Percentiles rank a stretch among this genome's conserved stretches.
phyloP scores from a whole-genome alignment of 2,888 invertebrate species.

The Parnassius mnemosyne region DNA sequence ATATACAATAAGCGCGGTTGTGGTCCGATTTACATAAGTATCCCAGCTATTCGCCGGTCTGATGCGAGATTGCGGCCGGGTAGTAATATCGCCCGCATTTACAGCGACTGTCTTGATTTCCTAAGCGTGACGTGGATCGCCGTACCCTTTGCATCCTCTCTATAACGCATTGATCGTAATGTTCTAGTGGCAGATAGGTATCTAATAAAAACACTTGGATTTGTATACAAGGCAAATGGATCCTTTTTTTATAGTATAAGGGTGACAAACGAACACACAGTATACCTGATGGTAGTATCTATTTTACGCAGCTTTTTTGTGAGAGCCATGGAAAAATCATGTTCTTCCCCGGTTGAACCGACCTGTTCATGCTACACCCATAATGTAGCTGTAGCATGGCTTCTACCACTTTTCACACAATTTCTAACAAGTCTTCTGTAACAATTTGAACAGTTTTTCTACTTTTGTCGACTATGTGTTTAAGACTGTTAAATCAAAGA shows the following conservation, averaged over 20 bases:
- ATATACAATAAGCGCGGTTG: conserved; percentile 79
- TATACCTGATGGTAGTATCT: too few species aligned
- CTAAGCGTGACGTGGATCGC: conserved; percentile 43
- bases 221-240: too few species aligned
- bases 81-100: conserved; percentile 66
- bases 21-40: conserved; percentile 78
- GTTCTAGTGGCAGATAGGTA: conserved; percentile 3
- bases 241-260: too few species aligned
- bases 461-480: background rate
- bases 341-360: too few species aligned
- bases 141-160: conserved; percentile 42
- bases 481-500: background rate
- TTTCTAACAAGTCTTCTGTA: too few species aligned
- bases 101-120: conserved; percentile 46
- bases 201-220: conserved; percentile 5
- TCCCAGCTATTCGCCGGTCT: conserved; percentile 72
- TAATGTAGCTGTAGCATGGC: too few species aligned
- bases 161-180: conserved; percentile 25
- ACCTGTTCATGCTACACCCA: too few species aligned
- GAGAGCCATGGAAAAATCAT: too few species aligned
- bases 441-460: too few species aligned
- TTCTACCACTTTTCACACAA: too few species aligned
- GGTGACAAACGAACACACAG: too few species aligned
- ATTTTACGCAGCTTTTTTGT: too few species aligned
- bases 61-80: conserved; percentile 75